Conservation (phyloP, 2,797 vertebrate species). For the Pseudotriccus pelzelni region DNA sequence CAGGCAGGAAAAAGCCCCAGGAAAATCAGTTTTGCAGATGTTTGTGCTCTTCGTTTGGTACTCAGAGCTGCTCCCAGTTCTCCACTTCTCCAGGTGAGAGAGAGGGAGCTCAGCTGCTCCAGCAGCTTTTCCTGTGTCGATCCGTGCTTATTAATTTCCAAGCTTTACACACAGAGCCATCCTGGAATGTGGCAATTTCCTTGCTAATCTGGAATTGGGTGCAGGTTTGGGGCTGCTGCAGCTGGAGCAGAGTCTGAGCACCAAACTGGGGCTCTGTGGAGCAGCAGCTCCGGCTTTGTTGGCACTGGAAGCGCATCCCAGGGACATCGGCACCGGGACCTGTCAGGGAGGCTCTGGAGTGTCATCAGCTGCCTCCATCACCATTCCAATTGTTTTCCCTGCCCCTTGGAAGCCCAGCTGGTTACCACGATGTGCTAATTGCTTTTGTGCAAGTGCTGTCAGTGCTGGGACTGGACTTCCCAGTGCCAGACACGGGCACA, state of each 20-base stretch:
- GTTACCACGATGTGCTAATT: not conserved
- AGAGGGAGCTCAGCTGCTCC: not conserved
- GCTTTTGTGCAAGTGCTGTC: not conserved
- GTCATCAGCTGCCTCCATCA: not conserved
- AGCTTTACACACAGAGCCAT: not conserved
- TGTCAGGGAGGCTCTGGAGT: conserved; percentile 5
- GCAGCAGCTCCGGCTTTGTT: not conserved
- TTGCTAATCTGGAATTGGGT: not conserved
- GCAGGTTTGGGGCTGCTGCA: not conserved
- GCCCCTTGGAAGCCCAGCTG: conserved; percentile 31
- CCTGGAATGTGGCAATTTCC: not conserved
- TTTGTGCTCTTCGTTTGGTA: not conserved
- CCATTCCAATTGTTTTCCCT: not conserved
- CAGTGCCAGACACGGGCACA: not conserved
- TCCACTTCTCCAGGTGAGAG: conserved; percentile 29
- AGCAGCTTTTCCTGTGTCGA: not conserved
- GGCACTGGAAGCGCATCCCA: not conserved
- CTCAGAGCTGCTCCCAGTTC: not conserved
- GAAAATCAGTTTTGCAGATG: not conserved
- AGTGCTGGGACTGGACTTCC: not conserved
- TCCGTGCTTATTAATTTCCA: not conserved
- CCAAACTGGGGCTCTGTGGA: not conserved
- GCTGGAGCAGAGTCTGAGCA: not conserved
- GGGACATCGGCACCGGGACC: not conserved
- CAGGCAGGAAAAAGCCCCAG: not conserved